Conservation (phyloP, 2,113 vertebrate species). For the Callopanchax toddi region DNA sequence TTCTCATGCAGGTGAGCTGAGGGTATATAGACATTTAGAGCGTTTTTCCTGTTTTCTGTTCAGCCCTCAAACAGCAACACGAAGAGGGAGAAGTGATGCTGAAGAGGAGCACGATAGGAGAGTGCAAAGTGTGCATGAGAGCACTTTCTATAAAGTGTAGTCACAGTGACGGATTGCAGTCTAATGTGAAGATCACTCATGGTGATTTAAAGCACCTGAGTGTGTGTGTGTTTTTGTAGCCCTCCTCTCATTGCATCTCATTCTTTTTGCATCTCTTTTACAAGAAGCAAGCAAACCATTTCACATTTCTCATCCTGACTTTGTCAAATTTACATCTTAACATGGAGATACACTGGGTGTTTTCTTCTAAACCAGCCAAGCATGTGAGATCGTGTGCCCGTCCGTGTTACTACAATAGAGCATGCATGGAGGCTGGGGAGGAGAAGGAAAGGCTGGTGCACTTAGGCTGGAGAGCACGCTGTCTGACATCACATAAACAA, state of each 20-base stretch:
- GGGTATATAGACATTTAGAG: not conserved
- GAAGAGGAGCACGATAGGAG: conserved; percentile 35
- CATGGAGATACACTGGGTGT: conserved; percentile 9
- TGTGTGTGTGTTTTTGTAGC: not conserved
- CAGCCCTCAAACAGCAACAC: conserved; percentile 7
- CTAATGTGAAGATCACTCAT: conserved; percentile 56
- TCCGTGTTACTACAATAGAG: conserved; percentile 1
- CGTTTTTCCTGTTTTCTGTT: not conserved
- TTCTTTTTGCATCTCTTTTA: not conserved
- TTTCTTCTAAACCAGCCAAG: conserved; percentile 6
- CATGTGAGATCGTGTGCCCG: not conserved
- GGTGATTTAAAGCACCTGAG: conserved; percentile 40
- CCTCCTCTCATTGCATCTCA: too few relatives aligned
- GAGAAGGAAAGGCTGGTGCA: conserved; percentile 29
- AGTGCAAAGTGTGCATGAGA: conserved; percentile 48
- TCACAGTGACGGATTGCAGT: conserved; percentile 39
- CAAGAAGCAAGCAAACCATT: too few relatives aligned
- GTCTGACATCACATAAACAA: conserved; percentile 52
- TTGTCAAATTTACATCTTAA: conserved; percentile 9
- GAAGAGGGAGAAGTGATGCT: conserved; percentile 29
- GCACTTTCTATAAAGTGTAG: conserved; percentile 58
- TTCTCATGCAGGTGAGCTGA: not conserved
- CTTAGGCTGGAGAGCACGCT: conserved; percentile 41
- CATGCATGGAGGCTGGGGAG: conserved; percentile 4
- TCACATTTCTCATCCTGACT: conserved; percentile 8